phyloP scores from a whole-genome alignment of 2,797 vertebrate genomes.

The Typhlichthys subterraneus region DNA sequence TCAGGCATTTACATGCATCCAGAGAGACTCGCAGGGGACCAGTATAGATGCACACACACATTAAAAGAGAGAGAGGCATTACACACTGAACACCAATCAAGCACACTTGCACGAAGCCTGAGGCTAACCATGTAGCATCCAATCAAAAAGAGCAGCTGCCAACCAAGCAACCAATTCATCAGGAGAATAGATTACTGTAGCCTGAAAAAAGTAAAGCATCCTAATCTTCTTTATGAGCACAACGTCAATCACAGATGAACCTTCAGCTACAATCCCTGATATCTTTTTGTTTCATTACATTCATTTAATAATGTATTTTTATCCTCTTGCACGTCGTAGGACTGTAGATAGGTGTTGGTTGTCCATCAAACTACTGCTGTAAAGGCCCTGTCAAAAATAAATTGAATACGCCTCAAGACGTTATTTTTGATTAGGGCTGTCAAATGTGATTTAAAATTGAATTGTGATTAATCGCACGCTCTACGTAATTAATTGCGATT shows the following conservation, averaged over 20 bases:
- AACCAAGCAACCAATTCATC: slow-evolving; percentile 39
- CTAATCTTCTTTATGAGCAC: slow-evolving; percentile 42
- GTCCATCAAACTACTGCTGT: slow-evolving; percentile 4
- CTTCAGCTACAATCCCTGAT: slow-evolving; percentile 42
- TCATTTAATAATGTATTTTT: slow-evolving; percentile 42
- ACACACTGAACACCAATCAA: background rate
- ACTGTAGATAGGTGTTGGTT: slow-evolving; percentile 2
- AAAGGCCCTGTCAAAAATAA: background rate
- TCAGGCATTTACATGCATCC: too few species aligned
- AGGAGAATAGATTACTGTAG: slow-evolving; percentile 34
- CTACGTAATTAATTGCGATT: too few species aligned
- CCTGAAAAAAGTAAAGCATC: slow-evolving; percentile 32
- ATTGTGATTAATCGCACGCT: too few species aligned
- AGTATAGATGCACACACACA: background rate
- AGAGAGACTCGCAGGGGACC: background rate
- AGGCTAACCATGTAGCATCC: slow-evolving; percentile 38
- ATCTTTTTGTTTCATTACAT: slow-evolving; percentile 38
- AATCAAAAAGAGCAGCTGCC: slow-evolving; percentile 35
- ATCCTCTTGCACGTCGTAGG: slow-evolving; percentile 28
- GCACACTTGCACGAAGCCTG: slow-evolving; percentile 12
- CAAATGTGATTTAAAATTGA: too few species aligned
- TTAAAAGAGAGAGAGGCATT: too few species aligned
- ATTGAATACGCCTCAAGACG: too few species aligned
- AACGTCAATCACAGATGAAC: slow-evolving; percentile 57
- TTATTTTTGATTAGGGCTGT: too few species aligned